Base-by-base conservation (phyloP, 1,140 invertebrate genomes). In the Atopsyche davidsoni region DNA sequence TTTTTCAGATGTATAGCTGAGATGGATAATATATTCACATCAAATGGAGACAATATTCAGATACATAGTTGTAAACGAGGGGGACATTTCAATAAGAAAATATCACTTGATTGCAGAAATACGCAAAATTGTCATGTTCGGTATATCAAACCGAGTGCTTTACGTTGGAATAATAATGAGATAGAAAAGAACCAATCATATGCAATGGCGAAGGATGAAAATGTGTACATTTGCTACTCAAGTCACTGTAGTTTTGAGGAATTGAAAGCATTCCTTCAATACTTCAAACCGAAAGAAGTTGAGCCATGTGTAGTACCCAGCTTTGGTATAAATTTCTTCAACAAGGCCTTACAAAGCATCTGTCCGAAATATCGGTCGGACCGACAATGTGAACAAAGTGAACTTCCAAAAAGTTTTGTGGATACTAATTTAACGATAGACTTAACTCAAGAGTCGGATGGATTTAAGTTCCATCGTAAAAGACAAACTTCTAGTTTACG, bases 171-270 rank as follows among this genome's bases (percentile, higher is more conserved):
- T 6, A 60, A 66, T 23, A 70, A 65, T 47, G 36, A 59, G 49
- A 53, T 63, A 28, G 51, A 50, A 3, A 58, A 36, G 23, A 63
- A 43, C 25, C 60, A 4, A 35, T 45, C 2, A 51, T 75, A 51
- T 63, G 64, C n/a, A 46, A 59, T 22, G 60, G 55, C 46, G 60
- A 67, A 43, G 16, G 35, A 63, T 13, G 65, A 60, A 23, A 61
- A 52, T 3, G 61, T 67, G 24, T 70, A 75, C 50, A 71, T 82
- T 3, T 85, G 81, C 59, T 84, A 80, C 55, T 75, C 82, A 1
- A 79, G 70, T 10, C 83, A 86, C 60, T 75, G 77, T 17, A 84
- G 82, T 28, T 72, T 73, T 36, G 56, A 68, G 18, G 80, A 83
- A 66, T 59, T 81, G 1, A 62, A 62, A 28, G 65, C 65, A 24